Base-by-base conservation (phyloP, 2,888 invertebrate species). In the Tolmerus cingulatus region DNA sequence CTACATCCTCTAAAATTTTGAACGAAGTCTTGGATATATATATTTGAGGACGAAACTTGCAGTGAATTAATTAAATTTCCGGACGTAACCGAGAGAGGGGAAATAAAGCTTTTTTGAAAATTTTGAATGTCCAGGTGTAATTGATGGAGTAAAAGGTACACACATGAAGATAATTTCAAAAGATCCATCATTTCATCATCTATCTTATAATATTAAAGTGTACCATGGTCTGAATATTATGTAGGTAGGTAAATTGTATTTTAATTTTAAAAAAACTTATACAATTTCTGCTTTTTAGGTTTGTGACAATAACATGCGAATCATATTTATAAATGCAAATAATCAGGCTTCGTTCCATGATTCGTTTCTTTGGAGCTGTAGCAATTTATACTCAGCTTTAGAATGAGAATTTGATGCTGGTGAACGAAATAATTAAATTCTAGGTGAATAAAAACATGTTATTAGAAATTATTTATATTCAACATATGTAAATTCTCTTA, bases 141-240 rank as follows among this genome's bases (percentile, higher is more conserved):
- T 57, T 19, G 84, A 40, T 16, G 43, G 84, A 43, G 27, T 84
- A n/a, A 74, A 84, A 23, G 85, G 85, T 27, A 74, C 85, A 74
- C 74, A 51, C 16, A 19, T 77, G 1, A 77, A 16, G 40, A 55
- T 86, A 19, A 76, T 51, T n/a, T 57, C 79, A 4, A 79, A 79
- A 9, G 5, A 34, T 14, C n/a, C 43, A 23, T 46, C 19, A 23
- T 16, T 30, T 14, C 74, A 84, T 7, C 81, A 37, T 34, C 46
- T 81, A 12, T 88, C 86, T 27, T 76, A 57, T 2, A 87, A 87
- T 43, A 19, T 27, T 14, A 76, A 87, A 30, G 86, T 86, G 0
- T 86, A 2, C 40, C 16, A 81, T n/a, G 86, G 86, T n/a, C 4
- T 87, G 5, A 34, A 34, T 34, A 55, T 8, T 40, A 88, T 37